Base-by-base conservation (phyloP, 2,888 invertebrate species). In the Nyleta sp. region DNA sequence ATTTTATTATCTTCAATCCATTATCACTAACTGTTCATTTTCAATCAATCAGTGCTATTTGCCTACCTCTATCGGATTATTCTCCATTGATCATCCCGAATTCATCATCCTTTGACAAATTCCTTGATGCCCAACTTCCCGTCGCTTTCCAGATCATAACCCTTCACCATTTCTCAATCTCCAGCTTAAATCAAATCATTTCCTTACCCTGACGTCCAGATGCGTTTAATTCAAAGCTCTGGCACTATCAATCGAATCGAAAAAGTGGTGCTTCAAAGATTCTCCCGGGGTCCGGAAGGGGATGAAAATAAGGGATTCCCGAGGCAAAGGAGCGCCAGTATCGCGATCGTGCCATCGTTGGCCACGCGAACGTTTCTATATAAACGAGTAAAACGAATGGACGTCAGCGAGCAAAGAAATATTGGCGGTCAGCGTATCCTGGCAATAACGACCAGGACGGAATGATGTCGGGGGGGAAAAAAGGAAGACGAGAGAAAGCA, bases 361-460 rank as follows among this genome's bases (percentile, higher is more conserved):
- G 59, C 72, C 78, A 73, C 73, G 70, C 72, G 73, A 78, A 78
- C 80, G 72, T 73, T 74, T 71, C 78, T 80, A 67, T 75, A 70
- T 67, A 70, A 77, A 80, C 65, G 65, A 70, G 44, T 59, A 80
- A 77, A 75, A 79, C 77, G 74, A 76, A 68, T 71, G 59, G 68
- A 80, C 76, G 72, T 76, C 65, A 73, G 68, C 46, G 55, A 55
- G 76, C 78, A 80, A 81, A 78, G 81, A 80, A 80, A 78, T 81
- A 81, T 81, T 67, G 75, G 70, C 68, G 82, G 83, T 82, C 84
- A 83, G 81, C 77, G 88, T 86, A 90, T 90, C 90, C 90, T 89
- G 90, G 86, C 87, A 85, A 87, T 90, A 90, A 90, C 88, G 89
- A 90, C 84, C 86, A 73, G 72, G 82, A 83, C 83, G 83, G 83